A percentile compares a stretch with the other conserved stretches of the same genome.
These are phyloP conservation scores for Caenorhabditis doughertyi DNA, from an alignment of 2,888 invertebrate species.

Conservation along the genomic window DNA sequence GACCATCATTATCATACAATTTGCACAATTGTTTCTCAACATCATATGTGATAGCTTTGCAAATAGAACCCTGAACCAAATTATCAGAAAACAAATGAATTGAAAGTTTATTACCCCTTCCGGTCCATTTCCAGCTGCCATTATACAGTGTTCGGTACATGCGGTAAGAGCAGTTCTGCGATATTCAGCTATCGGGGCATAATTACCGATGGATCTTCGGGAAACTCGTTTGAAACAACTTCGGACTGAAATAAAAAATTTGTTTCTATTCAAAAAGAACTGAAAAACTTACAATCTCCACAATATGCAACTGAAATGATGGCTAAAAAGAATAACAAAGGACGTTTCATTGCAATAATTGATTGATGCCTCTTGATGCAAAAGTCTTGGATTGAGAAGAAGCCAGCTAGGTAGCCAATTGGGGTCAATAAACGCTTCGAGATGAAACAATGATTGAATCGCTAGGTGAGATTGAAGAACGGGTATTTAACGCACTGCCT, in stretches of 20 bases:
- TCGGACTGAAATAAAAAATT: conserved; percentile 71
- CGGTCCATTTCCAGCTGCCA: conserved; percentile 70
- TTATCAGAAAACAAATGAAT: neutral
- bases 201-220: conserved; percentile 78
- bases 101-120: conserved; percentile 40
- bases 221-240: conserved; percentile 76
- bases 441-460: conserved; percentile 54
- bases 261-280: neutral
- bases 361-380: conserved; percentile 39
- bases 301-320: conserved; percentile 1
- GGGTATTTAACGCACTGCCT: conserved; percentile 53
- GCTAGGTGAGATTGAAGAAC: conserved; percentile 51
- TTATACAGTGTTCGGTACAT: conserved; percentile 75
- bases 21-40: conserved; percentile 77
- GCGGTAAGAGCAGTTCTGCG: conserved; percentile 74
- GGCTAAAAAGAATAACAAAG: conserved; percentile 30
- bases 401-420: conserved; percentile 56
- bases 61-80: conserved; percentile 69
- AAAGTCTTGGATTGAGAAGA: neutral
- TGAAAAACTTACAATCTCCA: conserved; percentile 59
- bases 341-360: conserved; percentile 31
- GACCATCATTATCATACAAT: conserved; percentile 80
- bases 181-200: conserved; percentile 78
- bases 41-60: conserved; percentile 79
- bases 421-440: conserved; percentile 59